Percentiles rank a stretch among this genome's conserved stretches.
phyloP scores from a whole-genome alignment of 2,113 vertebrate species.

The Bubo bubo region DNA sequence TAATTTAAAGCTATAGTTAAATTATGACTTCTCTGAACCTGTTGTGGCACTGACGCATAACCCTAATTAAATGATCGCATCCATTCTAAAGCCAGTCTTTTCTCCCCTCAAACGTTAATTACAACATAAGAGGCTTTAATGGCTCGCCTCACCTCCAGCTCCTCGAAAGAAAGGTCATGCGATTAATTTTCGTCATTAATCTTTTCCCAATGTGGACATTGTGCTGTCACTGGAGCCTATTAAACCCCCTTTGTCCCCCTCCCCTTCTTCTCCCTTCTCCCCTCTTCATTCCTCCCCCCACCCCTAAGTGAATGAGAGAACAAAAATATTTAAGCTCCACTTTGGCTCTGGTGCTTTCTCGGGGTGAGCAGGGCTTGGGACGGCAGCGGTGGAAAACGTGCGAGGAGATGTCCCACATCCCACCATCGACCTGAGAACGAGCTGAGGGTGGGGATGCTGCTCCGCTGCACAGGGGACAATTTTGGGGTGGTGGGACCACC shows the following conservation, averaged over 20 bases:
- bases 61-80: slow-evolving; percentile 95
- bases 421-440: background rate
- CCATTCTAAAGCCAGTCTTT: slow-evolving; percentile 88
- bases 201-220: slow-evolving; percentile 91
- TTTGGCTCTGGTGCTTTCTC: slow-evolving; percentile 39
- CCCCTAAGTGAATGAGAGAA: slow-evolving; percentile 69
- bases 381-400: rapidly evolving
- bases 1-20: slow-evolving; percentile 92
- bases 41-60: slow-evolving; percentile 88
- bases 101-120: slow-evolving; percentile 91
- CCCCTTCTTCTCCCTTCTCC: slow-evolving; percentile 42
- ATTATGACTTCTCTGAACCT: slow-evolving; percentile 91
- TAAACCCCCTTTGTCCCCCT: slow-evolving; percentile 69
- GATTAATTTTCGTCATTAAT: slow-evolving; percentile 94
- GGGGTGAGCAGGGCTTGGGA: background rate
- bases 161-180: slow-evolving; percentile 92
- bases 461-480: too few species aligned
- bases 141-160: slow-evolving; percentile 93
- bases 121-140: slow-evolving; percentile 97
- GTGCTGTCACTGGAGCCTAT: slow-evolving; percentile 82
- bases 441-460: background rate
- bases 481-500: background rate
- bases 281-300: background rate
- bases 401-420: background rate
- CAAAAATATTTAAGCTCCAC: slow-evolving; percentile 79